phyloP scores from a whole-genome alignment of 2,797 vertebrate genomes.

The Notolepis coatsorum region DNA sequence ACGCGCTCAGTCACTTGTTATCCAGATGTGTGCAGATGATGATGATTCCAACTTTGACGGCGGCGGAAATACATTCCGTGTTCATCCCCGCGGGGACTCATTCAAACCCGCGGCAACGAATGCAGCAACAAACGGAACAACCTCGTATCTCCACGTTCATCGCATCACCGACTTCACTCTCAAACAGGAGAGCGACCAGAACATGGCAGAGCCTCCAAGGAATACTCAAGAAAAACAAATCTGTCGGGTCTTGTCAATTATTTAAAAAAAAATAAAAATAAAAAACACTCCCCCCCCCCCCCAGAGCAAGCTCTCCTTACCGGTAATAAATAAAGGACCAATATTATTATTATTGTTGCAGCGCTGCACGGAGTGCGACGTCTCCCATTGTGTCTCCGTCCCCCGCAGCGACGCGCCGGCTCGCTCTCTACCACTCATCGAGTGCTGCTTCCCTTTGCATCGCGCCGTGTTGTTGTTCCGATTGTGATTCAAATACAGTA shows the following conservation, averaged over 20 bases:
- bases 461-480: neutral
- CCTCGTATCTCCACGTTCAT: slow-evolving; percentile 4
- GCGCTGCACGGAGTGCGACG: slow-evolving; percentile 37
- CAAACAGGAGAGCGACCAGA: neutral
- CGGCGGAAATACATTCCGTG: slow-evolving; percentile 50
- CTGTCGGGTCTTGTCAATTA: neutral
- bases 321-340: slow-evolving; percentile 4
- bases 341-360: slow-evolving; percentile 45
- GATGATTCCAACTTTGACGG: slow-evolving; percentile 16
- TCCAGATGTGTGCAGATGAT: slow-evolving; percentile 61
- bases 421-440: slow-evolving; percentile 17
- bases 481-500: slow-evolving; percentile 30
- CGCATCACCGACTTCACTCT: slow-evolving; percentile 17
- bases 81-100: slow-evolving; percentile 54
- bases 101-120: slow-evolving; percentile 32
- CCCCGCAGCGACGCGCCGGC: slow-evolving; percentile 53
- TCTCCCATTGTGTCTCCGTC: slow-evolving; percentile 68
- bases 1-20: neutral
- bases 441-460: slow-evolving; percentile 29
- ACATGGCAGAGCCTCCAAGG: neutral
- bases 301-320: neutral
- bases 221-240: neutral
- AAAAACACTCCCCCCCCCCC: neutral
- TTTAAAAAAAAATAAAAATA: neutral
- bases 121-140: slow-evolving; percentile 13